Conservation (phyloP, 2,113 vertebrate genomes). For the Chrysochloris asiatica region DNA sequence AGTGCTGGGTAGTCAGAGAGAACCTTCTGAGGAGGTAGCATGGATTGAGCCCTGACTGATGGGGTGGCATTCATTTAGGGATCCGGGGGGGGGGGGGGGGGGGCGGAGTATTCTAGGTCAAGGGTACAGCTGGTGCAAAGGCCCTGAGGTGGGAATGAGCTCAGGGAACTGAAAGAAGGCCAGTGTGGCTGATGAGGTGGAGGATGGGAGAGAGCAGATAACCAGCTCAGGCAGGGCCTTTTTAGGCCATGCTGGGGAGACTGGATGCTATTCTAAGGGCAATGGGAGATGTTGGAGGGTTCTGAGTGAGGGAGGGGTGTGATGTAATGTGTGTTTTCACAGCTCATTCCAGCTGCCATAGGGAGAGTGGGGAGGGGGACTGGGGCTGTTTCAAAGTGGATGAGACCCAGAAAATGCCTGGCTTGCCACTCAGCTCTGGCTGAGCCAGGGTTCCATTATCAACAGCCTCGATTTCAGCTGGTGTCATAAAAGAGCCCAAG, state of each 20-base stretch:
- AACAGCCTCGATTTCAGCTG: background rate
- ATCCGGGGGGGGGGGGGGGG: slow-evolving; percentile 28
- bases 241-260: slow-evolving; percentile 53
- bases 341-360: background rate
- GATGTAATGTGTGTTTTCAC: slow-evolving; percentile 18
- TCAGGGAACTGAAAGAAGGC: slow-evolving; percentile 67
- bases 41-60: background rate
- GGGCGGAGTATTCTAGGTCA: slow-evolving; percentile 70
- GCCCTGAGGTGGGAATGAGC: slow-evolving; percentile 73
- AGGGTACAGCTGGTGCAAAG: slow-evolving; percentile 73
- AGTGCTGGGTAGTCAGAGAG: background rate
- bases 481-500: slow-evolving; percentile 51
- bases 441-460: background rate
- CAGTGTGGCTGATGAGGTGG: slow-evolving; percentile 34
- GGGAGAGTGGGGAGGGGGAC: background rate
- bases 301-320: background rate
- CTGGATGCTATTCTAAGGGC: background rate
- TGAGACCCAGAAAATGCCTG: slow-evolving; percentile 36
- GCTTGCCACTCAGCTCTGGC: background rate
- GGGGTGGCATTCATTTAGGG: slow-evolving; percentile 14
- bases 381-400: background rate
- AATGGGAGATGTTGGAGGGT: background rate
- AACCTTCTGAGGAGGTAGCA: background rate
- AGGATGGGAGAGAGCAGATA: slow-evolving; percentile 11
- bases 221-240: slow-evolving; percentile 43